phyloP scores from a whole-genome alignment of 2,797 vertebrate species.

The Alosa sapidissima region DNA sequence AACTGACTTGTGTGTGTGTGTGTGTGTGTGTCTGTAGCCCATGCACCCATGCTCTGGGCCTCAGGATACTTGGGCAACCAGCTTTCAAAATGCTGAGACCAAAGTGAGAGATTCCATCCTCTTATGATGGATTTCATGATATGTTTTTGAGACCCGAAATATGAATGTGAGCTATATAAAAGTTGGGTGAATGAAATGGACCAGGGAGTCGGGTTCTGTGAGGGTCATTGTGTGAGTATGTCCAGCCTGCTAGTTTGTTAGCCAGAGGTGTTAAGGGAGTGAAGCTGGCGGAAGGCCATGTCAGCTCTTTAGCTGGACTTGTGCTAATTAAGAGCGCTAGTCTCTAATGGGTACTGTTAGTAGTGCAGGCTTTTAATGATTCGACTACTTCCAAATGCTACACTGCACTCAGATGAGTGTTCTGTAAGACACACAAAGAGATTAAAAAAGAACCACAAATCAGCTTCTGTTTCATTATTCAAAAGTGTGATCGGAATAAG shows the following conservation, averaged over 20 bases:
- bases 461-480: background rate
- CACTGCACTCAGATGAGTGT: no score
- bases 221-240: background rate
- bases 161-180: no score
- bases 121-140: background rate
- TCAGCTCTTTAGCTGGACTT: background rate
- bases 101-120: background rate
- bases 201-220: background rate
- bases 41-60: background rate
- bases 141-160: background rate
- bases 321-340: background rate
- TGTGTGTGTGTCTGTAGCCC: background rate
- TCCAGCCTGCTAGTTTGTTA: background rate
- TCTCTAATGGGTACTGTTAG: background rate
- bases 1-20: background rate
- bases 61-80: background rate
- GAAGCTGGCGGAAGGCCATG: background rate
- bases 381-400: background rate
- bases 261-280: background rate
- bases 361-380: background rate
- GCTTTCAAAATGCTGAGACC: background rate
- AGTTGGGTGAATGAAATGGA: background rate
- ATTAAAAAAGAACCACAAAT: background rate
- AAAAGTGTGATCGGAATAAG: no score
- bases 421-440: background rate